Evolutionary conservation across 2,797 vertebrate genomes (phyloP).

Genomic region (Schizopygopsis pylzovi): DNA sequence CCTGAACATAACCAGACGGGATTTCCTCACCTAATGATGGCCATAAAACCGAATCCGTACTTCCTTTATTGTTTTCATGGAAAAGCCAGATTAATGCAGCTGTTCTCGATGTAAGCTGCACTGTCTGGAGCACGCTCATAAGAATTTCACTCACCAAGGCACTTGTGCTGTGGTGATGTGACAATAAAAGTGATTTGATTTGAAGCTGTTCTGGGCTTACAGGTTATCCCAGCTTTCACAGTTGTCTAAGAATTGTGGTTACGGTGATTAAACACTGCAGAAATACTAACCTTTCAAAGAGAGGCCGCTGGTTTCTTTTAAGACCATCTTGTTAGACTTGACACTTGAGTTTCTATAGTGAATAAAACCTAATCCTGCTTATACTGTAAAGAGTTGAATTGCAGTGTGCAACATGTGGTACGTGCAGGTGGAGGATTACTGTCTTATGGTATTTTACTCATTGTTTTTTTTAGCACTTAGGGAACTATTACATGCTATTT

Average conservation of each 20-base stretch:
- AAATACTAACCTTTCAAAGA: slow-evolving; percentile 55
- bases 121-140: no score
- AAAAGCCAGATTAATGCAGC: slow-evolving; percentile 66
- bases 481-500: slow-evolving; percentile 29
- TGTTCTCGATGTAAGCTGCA: slow-evolving; percentile 66
- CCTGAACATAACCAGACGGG: slow-evolving; percentile 64
- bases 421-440: slow-evolving; percentile 71
- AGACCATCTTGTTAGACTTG: slow-evolving; percentile 74
- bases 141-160: no score
- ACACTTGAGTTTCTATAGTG: slow-evolving; percentile 71
- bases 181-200: no score
- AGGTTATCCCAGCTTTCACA: slow-evolving; percentile 71
- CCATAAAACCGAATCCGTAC: slow-evolving; percentile 69
- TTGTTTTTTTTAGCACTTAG: background rate
- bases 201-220: slow-evolving; percentile 63
- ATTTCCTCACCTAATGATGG: slow-evolving; percentile 66
- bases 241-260: slow-evolving; percentile 67
- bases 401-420: slow-evolving; percentile 57
- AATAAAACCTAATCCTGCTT: slow-evolving; percentile 71
- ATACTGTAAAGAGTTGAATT: slow-evolving; percentile 62
- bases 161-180: no score
- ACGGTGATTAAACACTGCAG: slow-evolving; percentile 61
- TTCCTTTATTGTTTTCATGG: slow-evolving; percentile 62
- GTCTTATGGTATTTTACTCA: background rate
- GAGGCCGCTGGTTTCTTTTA: slow-evolving; percentile 33